A percentile compares a stretch with the other conserved stretches of the same genome.
Evolutionary conservation across 1,140 invertebrate genomes (phyloP).

Genomic region (Conus ventricosus): DNA sequence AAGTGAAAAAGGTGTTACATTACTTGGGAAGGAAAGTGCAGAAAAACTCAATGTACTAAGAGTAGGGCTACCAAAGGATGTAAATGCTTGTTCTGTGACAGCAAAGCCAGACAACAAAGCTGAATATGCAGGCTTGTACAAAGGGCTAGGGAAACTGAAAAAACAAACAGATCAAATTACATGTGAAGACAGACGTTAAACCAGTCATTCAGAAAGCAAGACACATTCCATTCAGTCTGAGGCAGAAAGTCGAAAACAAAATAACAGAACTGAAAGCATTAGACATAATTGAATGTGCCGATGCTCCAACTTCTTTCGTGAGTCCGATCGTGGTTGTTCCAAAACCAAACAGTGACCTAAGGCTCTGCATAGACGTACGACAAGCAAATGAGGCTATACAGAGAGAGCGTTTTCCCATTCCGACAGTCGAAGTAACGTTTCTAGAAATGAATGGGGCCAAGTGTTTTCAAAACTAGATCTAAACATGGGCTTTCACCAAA

Average conservation of each 20-base stretch:
- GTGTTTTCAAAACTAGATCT: conserved; percentile 23
- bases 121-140: not conserved
- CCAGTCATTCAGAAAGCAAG: not conserved
- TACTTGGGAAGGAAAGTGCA: not conserved
- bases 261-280: too few species aligned
- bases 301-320: not conserved
- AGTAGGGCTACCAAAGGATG: conserved; percentile 9
- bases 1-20: not conserved
- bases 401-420: not conserved
- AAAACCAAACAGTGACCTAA: not conserved
- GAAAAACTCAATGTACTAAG: conserved; percentile 5
- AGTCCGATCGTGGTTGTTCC: not conserved
- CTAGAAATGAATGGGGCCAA: not conserved
- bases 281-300: not conserved
- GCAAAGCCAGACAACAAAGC: not conserved
- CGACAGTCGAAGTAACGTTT: not conserved
- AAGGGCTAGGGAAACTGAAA: conserved; percentile 18
- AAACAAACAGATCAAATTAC: not conserved
- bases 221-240: not conserved
- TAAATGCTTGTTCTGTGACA: not conserved
- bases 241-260: too few species aligned
- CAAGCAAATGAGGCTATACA: conserved; percentile 5
- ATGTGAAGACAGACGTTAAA: not conserved
- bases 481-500: not conserved
- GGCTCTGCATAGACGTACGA: not conserved